Evolutionary conservation across 2,888 invertebrate species (phyloP), one percentile per base, ranked within the genome.

Genomic region (Lithophane semibrunnea): DNA sequence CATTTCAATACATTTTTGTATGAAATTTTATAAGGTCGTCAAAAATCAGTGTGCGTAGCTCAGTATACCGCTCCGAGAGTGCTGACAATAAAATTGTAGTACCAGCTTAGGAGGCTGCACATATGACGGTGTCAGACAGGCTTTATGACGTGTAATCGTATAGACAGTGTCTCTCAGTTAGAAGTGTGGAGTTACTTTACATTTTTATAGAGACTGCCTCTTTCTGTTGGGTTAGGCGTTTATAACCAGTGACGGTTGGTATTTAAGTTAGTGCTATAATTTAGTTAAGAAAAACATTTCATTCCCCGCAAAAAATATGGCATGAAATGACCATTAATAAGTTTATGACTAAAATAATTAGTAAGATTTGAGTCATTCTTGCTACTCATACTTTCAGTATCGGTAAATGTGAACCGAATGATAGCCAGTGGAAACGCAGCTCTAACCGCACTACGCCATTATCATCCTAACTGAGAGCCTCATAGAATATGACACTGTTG

Each of bases 21-120:
- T 80, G 70, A 69, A 73, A 77, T 81, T 81, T 87, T 85, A 87
- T 85, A 75, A 81, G 81, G 81, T 81, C 75, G 75, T 87, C 77
- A 86, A 83, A 87, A 85, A 72, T 52, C 77, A 64, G 56, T 69
- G 70, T 82, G 78, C 70, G 77, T 75, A 75, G 69, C 75, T 70
- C 54, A 54, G 69, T 72, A 65, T 58, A 68, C 64, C 73, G 42
- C 24, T 47, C 67, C 71, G 77, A 75, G 79, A 79, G 75, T 80
- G 70, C 75, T 65, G 70, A 68, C 75, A 84, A 69, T 86, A 85
- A 84, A 86, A 84, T 29, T 79, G 65, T 83, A 84, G 86, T 61
- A 83, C 76, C 75, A 21, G 86, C 74, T 86, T 86, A 83, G 70
- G 56, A 24, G 58, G 42, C 69, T 63, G 58, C 79, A 71, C 74